These are phyloP conservation scores for Holothuria scabra DNA, from an alignment of 53 echinoderm and acorn worm species.

Conservation along the genomic window DNA sequence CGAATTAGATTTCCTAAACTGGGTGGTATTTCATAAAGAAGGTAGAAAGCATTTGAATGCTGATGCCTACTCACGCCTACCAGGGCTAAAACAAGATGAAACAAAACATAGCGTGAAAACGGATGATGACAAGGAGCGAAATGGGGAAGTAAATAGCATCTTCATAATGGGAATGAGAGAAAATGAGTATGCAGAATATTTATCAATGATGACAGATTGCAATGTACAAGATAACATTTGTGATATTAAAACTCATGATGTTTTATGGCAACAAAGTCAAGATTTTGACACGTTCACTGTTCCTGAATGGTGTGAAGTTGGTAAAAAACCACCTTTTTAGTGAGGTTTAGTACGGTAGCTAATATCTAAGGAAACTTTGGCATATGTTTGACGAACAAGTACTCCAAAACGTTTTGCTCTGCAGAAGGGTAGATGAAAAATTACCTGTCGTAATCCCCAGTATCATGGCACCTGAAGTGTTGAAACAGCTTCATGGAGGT, in stretches of 20 bases:
- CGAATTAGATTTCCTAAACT: constrained; percentile 43
- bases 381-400: not conserved
- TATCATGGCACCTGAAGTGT: constrained; percentile 1
- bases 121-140: not conserved
- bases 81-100: too few relatives aligned
- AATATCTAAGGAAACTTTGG: not conserved
- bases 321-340: not conserved
- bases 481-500: constrained; percentile 26
- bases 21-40: too few relatives aligned
- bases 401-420: not conserved
- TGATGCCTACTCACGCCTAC: too few relatives aligned
- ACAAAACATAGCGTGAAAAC: too few relatives aligned
- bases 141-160: not conserved
- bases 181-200: not conserved
- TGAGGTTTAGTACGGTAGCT: not conserved
- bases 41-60: too few relatives aligned
- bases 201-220: not conserved
- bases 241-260: not conserved
- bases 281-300: not conserved
- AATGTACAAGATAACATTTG: too few relatives aligned
- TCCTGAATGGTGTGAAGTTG: not conserved
- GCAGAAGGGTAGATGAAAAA: not conserved
- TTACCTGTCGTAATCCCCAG: constrained; percentile 21
- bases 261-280: not conserved
- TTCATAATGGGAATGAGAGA: not conserved